Base-by-base conservation (phyloP, 1,140 invertebrate species). In the Mizuhopecten yessoensis region DNA sequence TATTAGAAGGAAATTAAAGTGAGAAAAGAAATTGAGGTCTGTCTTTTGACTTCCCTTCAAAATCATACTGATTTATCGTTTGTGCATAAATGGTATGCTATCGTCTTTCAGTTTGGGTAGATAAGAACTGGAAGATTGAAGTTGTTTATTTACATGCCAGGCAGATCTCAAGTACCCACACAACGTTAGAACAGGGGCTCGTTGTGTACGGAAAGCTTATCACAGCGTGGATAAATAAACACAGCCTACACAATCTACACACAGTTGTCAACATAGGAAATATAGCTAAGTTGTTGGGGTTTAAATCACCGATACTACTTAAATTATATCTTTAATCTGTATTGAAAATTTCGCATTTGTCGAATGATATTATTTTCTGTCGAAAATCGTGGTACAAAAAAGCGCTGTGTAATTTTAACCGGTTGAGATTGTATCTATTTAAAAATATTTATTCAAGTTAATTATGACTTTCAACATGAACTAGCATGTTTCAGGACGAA, bases 111-210 rank as follows among this genome's bases (percentile, higher is more conserved):
- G n/a, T 29, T 29, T n/a, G 23, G 57, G n/a, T 3, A 23, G 57
- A 75, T 75, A 75, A 75, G 57, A 75, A 75, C n/a, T 75, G 57
- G n/a, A 75, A n/a, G n/a, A 29, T 75, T 75, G 57, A 75, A 75
- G 57, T 75, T 75, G n/a, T 75, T 75, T 75, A 75, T 75, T 75
- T 75, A 75, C 57, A 75, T n/a, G 17, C n/a, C 23, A 5, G n/a
- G n/a, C 57, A 29, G 17, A 75, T 29, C n/a, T 75, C 23, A 75
- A 75, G 57, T 75, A 75, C 57, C 57, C 57, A 5, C n/a, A 75
- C 57, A 75, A 75, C 57, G 57, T 29, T 29, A n/a, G 57, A 75
- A 75, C 57, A 75, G 57, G 23, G 57, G 23, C 1, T 75, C n/a
- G 57, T 75, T 75, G 57, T 75, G n/a, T 75, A 75, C 11, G 57